Evolutionary conservation across 2,888 invertebrate species (phyloP).

Genomic region (Oxystoma pomonae): DNA sequence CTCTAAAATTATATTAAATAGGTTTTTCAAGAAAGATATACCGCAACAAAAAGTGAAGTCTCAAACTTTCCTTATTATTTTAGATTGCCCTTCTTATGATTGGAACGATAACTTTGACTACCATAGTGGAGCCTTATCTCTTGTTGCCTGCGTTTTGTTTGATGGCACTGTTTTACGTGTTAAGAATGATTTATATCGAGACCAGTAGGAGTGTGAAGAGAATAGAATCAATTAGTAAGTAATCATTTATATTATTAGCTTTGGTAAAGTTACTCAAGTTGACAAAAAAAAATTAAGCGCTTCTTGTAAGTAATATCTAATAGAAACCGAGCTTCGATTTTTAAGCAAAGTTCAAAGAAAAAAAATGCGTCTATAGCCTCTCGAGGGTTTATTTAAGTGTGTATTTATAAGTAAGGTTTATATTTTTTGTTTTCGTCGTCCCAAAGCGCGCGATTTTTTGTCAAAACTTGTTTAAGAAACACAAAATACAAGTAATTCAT

Average conservation of each 20-base stretch:
- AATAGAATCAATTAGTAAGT: constrained; percentile 64
- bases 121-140: constrained; percentile 67
- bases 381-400: too few relatives aligned
- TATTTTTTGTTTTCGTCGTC: too few relatives aligned
- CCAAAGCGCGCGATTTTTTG: too few relatives aligned
- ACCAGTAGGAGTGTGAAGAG: constrained; percentile 73
- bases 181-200: constrained; percentile 65
- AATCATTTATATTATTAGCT: neutral
- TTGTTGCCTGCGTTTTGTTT: constrained; percentile 63
- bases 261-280: neutral
- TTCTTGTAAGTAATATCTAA: neutral
- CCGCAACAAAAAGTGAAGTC: too few relatives aligned
- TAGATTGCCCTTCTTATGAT: constrained; percentile 52
- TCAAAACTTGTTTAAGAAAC: too few relatives aligned
- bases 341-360: too few relatives aligned
- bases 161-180: constrained; percentile 58
- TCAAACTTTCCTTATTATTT: constrained; percentile 24
- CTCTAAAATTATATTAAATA: too few relatives aligned
- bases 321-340: too few relatives aligned
- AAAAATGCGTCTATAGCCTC: too few relatives aligned
- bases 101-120: constrained; percentile 69
- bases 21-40: too few relatives aligned
- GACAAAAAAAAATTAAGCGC: neutral
- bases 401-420: too few relatives aligned
- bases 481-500: too few relatives aligned